Evolutionary conservation across 2,113 vertebrate genomes (phyloP), one percentile per base, ranked within the genome.

Genomic region (Arizona elegans): DNA sequence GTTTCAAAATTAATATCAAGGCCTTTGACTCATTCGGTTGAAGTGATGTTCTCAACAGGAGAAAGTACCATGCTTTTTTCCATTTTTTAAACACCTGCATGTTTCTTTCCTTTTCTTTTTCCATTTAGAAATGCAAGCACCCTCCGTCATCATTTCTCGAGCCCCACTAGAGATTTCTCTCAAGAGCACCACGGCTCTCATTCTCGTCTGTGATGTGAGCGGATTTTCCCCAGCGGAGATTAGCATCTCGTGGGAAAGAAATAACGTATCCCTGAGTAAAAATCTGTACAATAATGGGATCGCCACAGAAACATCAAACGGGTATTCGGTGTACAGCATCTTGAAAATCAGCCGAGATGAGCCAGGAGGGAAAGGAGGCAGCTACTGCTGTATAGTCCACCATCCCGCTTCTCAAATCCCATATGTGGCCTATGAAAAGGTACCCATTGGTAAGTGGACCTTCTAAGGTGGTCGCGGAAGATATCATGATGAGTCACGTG

Each of bases 161-260:
- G 88, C 88, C 54, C 52, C 29, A 1, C 8, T 62, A 38, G 92
- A 86, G 1, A 2, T 29, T 11, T 86, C 88, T 1, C 43, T 26
- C n/a, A 53, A 86, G 21, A 90, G 55, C 21, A 23, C 55, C 43
- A 24, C 59, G 0, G 92, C n/a, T 12, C 88, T 86, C 43, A 93
- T 93, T 86, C 92, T 93, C 17, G 5, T 93, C 75, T 93, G 92
- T 17, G 75, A 65, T 21, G 89, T 90, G 55, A 90, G 13, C 1
- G 92, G 88, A 1, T 93, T 93, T 56, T 93, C 13, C 13, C 92
- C 92, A 43, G 12, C 10, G 2, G 92, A 93, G 86, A 90, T 93
- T 26, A 93, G 75, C 75, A 93, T 93, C 92, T 93, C 92, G 0
- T 93, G 92, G 92, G 59, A 62, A 81, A 93, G 53, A 50, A 33